phyloP scores from a whole-genome alignment of 2,888 invertebrate genomes.

The Synanthedon vespiformis region DNA sequence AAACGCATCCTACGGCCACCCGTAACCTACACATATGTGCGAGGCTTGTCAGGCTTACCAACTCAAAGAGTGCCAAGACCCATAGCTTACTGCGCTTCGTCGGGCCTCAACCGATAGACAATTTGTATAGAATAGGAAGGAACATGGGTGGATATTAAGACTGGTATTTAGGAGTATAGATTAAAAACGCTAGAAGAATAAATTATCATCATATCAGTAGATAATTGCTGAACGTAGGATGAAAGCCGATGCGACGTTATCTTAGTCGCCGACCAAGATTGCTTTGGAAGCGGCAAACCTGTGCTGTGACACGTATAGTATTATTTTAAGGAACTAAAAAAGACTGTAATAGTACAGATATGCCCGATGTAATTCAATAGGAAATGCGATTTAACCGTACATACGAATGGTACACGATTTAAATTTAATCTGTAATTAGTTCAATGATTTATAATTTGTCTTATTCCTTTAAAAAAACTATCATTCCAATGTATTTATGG shows the following conservation, averaged over 20 bases:
- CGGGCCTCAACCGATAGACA: constrained; percentile 53
- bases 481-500: background rate
- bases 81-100: constrained; percentile 37
- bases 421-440: too few species aligned
- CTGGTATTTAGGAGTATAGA: constrained; percentile 46
- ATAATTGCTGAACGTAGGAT: constrained; percentile 28
- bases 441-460: too few species aligned
- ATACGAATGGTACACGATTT: too few species aligned
- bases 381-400: too few species aligned
- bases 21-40: constrained; percentile 83
- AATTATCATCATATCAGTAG: constrained; percentile 60
- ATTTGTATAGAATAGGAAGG: constrained; percentile 13
- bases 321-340: constrained; percentile 29
- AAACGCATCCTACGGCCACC: constrained; percentile 83
- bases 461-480: too few species aligned
- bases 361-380: constrained; percentile 2
- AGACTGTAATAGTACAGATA: constrained; percentile 33
- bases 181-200: constrained; percentile 37
- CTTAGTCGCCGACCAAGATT: constrained; percentile 49
- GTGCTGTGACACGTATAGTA: constrained; percentile 43
- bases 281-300: constrained; percentile 15
- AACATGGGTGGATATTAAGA: constrained; percentile 46
- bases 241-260: constrained; percentile 27
- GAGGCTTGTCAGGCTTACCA: constrained; percentile 83
- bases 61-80: constrained; percentile 82